Percentiles rank a stretch among this genome's conserved stretches.
Conservation (phyloP, 2,888 invertebrate genomes). For the Galerucella calmariensis region DNA sequence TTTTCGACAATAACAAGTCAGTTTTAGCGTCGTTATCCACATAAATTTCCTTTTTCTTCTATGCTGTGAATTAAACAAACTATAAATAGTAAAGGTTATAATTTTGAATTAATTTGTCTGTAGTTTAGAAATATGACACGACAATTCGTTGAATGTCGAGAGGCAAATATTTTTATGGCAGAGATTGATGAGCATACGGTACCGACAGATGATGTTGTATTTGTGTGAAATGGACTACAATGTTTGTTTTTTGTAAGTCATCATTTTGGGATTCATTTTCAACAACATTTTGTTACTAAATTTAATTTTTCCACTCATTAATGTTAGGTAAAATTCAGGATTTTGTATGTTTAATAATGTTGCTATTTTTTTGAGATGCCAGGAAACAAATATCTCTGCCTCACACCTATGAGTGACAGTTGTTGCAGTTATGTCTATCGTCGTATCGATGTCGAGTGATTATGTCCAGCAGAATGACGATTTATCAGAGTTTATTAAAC, state of each 20-base stretch:
- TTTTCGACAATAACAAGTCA: too few species aligned
- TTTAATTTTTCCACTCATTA: too few species aligned
- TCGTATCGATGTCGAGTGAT: slow-evolving; percentile 19
- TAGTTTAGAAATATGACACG: slow-evolving; percentile 38
- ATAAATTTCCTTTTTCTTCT: slow-evolving; percentile 17
- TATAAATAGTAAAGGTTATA: slow-evolving; percentile 29
- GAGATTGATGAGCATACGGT: slow-evolving; percentile 22
- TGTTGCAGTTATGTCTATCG: background rate
- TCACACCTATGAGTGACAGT: background rate
- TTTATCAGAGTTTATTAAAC: slow-evolving; percentile 45
- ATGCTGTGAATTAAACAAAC: slow-evolving; percentile 31
- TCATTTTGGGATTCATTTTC: too few species aligned
- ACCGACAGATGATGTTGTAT: background rate
- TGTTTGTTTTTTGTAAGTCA: too few species aligned
- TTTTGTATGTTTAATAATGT: too few species aligned
- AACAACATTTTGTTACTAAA: too few species aligned
- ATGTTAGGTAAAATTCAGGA: too few species aligned
- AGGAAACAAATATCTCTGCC: background rate
- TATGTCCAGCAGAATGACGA: slow-evolving; percentile 34
- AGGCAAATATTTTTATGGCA: slow-evolving; percentile 32
- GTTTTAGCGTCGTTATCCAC: background rate
- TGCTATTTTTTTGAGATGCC: too few species aligned
- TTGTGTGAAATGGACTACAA: too few species aligned
- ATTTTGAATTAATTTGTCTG: slow-evolving; percentile 34
- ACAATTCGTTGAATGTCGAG: slow-evolving; percentile 32